Base-by-base conservation (phyloP, 2,113 vertebrate species). In the Solea solea region DNA sequence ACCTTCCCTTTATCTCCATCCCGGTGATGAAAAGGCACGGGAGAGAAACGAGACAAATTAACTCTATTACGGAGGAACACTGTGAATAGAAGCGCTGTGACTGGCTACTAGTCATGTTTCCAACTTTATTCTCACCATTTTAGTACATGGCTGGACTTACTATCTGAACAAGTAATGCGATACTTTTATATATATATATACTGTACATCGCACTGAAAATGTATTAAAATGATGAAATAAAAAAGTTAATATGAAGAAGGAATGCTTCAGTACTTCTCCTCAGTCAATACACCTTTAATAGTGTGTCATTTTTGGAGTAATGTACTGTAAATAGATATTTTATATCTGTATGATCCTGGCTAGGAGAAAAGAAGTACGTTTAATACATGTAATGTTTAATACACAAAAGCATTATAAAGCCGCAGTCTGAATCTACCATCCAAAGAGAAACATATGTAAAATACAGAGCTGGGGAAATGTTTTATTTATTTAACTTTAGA, bases 21-120 rank as follows among this genome's bases (percentile, higher is more conserved):
- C 52, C n/a, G 42, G 60, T 74, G 66, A 71, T 45, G 80, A 40
- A 14, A 44, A 69, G 53, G 34, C 48, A 62, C 7, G 34, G 54
- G 53, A 40, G 61, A 51, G 12, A 73, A 21, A 76, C 7, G 39
- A 51, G 67, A 80, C 69, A 62, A 76, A 83, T 77, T 72, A 80
- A 62, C 61, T 2, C 56, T 59, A 34, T 66, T 69, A 60, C 64
- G 69, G 63, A 25, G 6, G 27, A 8, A 21, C 45, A 62, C 62
- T 66, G 53, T 60, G 57, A 72, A 62, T 2, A 21, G 44, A 74
- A 55, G 51, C 49, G 9, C 16, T 10, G 14, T n/a, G 53, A 64
- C 25, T 53, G 70, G 64, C 40, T 44, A 34, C 21, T 21, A 21
- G 45, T 15, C 14, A 34, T 6, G 7, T n/a, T 39, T 49, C 8